phyloP scores from a whole-genome alignment of 1,140 invertebrate genomes.

The Eubasilissa regina region DNA sequence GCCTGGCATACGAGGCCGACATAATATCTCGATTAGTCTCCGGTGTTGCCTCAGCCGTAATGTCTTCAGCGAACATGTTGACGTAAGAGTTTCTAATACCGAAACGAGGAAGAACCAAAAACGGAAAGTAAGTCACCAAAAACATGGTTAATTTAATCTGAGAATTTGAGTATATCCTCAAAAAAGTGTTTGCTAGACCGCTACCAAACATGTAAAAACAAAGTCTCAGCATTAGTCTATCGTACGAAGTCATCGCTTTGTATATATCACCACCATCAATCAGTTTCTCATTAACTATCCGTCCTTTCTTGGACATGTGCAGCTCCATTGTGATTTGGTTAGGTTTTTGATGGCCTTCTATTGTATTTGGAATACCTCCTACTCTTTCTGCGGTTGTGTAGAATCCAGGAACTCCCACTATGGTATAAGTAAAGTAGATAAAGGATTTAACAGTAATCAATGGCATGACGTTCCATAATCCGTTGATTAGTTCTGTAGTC shows the following conservation, averaged over 20 bases:
- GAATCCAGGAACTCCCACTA: conserved; percentile 66
- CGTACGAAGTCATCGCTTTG: conserved; percentile 40
- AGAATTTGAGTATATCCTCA: conserved; percentile 65
- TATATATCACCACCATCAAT: conserved; percentile 22
- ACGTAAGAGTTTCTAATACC: conserved; percentile 64
- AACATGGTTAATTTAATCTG: conserved; percentile 63
- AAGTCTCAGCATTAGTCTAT: conserved; percentile 37
- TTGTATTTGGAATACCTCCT: neutral
- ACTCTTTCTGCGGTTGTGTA: conserved; percentile 58
- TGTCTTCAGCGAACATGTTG: conserved; percentile 66
- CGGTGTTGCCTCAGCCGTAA: conserved; percentile 55
- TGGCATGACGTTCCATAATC: conserved; percentile 67
- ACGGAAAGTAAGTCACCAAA: conserved; percentile 68
- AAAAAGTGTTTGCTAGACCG: conserved; percentile 52
- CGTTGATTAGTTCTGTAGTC: conserved; percentile 68
- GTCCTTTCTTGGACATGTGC: neutral
- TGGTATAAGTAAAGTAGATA: conserved; percentile 63
- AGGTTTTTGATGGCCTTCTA: conserved; percentile 14
- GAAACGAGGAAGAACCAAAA: conserved; percentile 66
- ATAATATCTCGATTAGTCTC: conserved; percentile 44
- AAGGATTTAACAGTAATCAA: conserved; percentile 62
- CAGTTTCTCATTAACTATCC: neutral
- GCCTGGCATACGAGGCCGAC: neutral
- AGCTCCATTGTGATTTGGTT: conserved; percentile 52
- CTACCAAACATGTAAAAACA: conserved; percentile 12